Base-by-base conservation (phyloP, 2,888 invertebrate species). In the Eurytoma adleriae region DNA sequence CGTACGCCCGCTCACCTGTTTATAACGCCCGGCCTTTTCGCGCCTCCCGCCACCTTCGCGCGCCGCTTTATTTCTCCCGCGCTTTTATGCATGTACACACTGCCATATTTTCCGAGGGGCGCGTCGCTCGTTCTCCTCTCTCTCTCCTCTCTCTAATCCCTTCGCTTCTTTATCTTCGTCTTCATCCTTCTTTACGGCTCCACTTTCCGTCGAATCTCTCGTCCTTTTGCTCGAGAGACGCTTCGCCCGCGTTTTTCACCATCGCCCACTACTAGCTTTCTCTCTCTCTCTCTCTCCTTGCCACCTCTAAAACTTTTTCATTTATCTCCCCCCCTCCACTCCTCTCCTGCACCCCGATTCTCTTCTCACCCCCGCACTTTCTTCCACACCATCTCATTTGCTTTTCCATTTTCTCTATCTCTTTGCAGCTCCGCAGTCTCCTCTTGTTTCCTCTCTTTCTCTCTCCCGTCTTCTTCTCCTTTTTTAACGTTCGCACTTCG, bases 371-470 rank as follows among this genome's bases (percentile, higher is more conserved):
- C 69, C 59, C 66, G n/a, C 67, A 30, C 74, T 78, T 67, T 72
- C 71, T 82, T 79, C 73, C 75, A 69, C 69, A 30, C 81, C 73
- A 80, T 82, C 81, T 82, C 82, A 80, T 81, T 82, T 82, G 75
- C 73, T 81, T 82, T 79, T 80, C 72, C 80, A 79, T 80, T 82
- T 82, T 81, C 73, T 79, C 78, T 72, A 78, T 78, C 74, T 75
- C 74, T 80, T 82, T 82, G 72, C 56, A 64, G 57, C 71, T 20
- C 61, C 62, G 52, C 67, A 71, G 20, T 50, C 12, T 24, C 66
- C 10, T 30, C 61, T 66, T 27, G n/a, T 50, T 27, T 54, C 59
- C 30, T 27, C 48, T 30, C 16, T 57, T 59, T 54, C 10, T 62
- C 7, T 62, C 12, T 27, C 5, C 50, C 52, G 13, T 14, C 61